Evolutionary conservation across 2,888 invertebrate species (phyloP).

Genomic region (Apodemia mormo): DNA sequence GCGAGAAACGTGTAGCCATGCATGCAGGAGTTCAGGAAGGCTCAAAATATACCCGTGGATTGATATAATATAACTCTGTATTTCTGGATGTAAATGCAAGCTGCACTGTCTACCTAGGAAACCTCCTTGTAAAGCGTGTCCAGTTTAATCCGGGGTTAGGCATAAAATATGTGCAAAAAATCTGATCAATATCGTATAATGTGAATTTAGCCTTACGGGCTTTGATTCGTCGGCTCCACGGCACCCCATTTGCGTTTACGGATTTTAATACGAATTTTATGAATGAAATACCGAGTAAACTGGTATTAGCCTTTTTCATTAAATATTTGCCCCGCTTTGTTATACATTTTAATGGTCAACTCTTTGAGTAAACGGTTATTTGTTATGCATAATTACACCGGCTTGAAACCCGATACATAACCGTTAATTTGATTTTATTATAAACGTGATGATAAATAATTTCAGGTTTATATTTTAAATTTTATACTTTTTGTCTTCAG

Average conservation of each 20-base stretch:
- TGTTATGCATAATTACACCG: neutral
- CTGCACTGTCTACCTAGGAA: no score
- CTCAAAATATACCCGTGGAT: no score
- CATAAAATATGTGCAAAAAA: no score
- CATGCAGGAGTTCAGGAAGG: no score
- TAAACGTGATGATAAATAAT: neutral
- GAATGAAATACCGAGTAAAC: slow-evolving; percentile 13
- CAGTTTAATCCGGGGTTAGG: no score
- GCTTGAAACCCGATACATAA: neutral
- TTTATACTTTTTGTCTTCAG: no score
- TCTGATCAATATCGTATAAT: neutral
- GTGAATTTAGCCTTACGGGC: neutral
- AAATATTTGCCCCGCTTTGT: slow-evolving; percentile 8
- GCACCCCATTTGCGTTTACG: neutral
- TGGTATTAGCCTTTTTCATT: slow-evolving; percentile 7
- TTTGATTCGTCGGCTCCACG: neutral
- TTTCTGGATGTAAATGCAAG: no score
- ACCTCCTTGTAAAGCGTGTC: no score
- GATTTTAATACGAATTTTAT: slow-evolving; percentile 21
- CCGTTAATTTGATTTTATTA: neutral
- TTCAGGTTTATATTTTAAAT: no score
- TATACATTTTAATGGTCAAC: slow-evolving; percentile 6
- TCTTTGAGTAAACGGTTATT: neutral
- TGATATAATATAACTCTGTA: no score
- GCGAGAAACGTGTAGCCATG: no score